Evolutionary conservation across 2,888 invertebrate species (phyloP).

Genomic region (Amiota minor): DNA sequence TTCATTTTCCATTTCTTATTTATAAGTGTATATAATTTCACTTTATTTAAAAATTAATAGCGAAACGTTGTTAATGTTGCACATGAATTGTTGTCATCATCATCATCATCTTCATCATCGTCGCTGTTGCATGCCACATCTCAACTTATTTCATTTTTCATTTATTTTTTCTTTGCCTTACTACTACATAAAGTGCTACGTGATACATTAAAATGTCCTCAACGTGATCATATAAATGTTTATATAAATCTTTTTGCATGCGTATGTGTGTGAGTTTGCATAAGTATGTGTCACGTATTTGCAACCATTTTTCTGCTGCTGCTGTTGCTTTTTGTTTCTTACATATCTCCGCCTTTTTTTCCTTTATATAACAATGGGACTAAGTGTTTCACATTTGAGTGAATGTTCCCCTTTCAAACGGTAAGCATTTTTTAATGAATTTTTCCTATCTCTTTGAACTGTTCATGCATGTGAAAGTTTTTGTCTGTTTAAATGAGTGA

Average conservation of each 20-base stretch:
- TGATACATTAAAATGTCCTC: not conserved
- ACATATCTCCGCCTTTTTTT: too few relatives aligned
- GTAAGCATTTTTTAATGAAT: conserved; percentile 6
- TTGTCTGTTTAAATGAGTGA: too few relatives aligned
- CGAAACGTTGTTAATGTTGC: conserved; percentile 26
- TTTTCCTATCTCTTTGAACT: not conserved
- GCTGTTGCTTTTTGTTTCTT: not conserved
- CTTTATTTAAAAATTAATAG: conserved; percentile 26
- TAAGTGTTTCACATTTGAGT: not conserved
- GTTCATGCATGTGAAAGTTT: too few relatives aligned
- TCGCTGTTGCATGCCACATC: not conserved
- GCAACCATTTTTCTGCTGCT: conserved; percentile 4
- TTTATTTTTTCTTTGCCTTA: too few relatives aligned
- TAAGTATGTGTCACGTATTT: conserved; percentile 8
- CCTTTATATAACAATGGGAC: too few relatives aligned
- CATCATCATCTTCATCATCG: not conserved
- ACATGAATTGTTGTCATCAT: conserved; percentile 19
- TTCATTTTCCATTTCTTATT: too few relatives aligned
- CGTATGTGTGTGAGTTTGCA: not conserved
- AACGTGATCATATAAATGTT: not conserved
- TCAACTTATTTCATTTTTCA: too few relatives aligned
- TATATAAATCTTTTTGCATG: not conserved
- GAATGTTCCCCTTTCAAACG: not conserved
- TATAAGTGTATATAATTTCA: too few relatives aligned
- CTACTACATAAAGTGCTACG: not conserved